Evolutionary conservation across 2,888 invertebrate genomes (phyloP).

Genomic region (Nebria brevicollis): DNA sequence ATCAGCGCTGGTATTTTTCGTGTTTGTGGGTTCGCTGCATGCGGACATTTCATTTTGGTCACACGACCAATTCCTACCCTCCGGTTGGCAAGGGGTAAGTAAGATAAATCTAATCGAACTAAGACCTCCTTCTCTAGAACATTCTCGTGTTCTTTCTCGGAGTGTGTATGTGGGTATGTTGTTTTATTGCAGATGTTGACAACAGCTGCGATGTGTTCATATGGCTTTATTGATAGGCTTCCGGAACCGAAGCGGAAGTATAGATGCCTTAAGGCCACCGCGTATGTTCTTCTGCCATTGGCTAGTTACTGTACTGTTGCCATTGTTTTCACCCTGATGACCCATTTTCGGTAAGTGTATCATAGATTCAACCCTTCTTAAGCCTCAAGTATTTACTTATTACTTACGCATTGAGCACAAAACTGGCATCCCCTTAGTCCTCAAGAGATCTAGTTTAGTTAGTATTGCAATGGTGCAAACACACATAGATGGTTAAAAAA

Average conservation of each 20-base stretch:
- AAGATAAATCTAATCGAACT: not conserved
- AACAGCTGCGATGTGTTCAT: constrained; percentile 61
- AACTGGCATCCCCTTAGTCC: too few relatives aligned
- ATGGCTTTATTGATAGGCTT: constrained; percentile 61
- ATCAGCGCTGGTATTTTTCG: constrained; percentile 60
- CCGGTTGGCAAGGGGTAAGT: constrained; percentile 52
- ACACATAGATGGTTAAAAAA: too few relatives aligned
- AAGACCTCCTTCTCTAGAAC: not conserved
- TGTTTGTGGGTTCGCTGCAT: constrained; percentile 60
- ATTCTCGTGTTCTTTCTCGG: not conserved
- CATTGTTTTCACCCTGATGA: constrained; percentile 62
- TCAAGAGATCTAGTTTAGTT: too few relatives aligned
- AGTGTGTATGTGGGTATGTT: not conserved
- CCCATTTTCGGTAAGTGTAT: constrained; percentile 60
- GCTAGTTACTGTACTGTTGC: constrained; percentile 59
- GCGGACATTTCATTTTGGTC: constrained; percentile 60
- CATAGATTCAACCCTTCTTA: too few relatives aligned
- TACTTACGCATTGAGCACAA: too few relatives aligned
- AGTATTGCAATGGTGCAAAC: too few relatives aligned
- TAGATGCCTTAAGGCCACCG: constrained; percentile 55
- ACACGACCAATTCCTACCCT: constrained; percentile 55
- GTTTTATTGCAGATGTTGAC: constrained; percentile 57
- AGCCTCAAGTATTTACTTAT: not conserved
- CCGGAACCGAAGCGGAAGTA: constrained; percentile 55
- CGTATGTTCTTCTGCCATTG: constrained; percentile 59